phyloP scores from a whole-genome alignment of 2,113 vertebrate genomes.

The Phaethornis superciliosus region DNA sequence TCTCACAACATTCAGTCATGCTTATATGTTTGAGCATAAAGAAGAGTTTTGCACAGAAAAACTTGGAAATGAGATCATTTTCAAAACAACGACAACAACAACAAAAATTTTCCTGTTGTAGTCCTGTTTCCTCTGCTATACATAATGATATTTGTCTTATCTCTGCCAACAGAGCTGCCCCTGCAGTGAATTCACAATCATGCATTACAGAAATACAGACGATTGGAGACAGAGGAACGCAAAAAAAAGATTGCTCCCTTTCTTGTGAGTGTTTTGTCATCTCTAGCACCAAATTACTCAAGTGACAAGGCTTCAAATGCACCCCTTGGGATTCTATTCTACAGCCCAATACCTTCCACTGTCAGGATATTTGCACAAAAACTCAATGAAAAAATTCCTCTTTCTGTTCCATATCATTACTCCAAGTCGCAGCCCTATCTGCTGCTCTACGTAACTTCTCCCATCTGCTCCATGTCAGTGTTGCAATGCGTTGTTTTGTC shows the following conservation, averaged over 20 bases:
- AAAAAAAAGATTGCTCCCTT: not conserved
- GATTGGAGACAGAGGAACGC: not conserved
- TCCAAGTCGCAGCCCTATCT: conserved; percentile 1
- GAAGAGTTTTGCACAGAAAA: not conserved
- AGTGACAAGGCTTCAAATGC: not conserved
- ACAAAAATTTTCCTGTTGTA: not conserved
- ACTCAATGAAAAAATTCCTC: not conserved
- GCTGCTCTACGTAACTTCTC: not conserved
- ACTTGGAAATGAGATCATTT: not conserved
- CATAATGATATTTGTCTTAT: not conserved
- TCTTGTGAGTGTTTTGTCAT: not conserved
- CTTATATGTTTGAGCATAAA: not conserved
- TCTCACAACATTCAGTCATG: conserved; percentile 26
- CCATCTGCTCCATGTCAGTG: not conserved
- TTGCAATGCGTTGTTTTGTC: not conserved
- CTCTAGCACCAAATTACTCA: not conserved
- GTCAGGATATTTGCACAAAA: not conserved
- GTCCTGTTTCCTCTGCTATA: not conserved
- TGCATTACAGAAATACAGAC: not conserved
- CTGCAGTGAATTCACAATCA: not conserved
- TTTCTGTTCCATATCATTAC: not conserved
- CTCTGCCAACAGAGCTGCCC: not conserved
- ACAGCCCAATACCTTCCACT: not conserved
- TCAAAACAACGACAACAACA: not conserved
- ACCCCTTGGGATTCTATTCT: not conserved